Evolutionary conservation across 2,888 invertebrate genomes (phyloP).

Genomic region (Drosophila niveifrons): DNA sequence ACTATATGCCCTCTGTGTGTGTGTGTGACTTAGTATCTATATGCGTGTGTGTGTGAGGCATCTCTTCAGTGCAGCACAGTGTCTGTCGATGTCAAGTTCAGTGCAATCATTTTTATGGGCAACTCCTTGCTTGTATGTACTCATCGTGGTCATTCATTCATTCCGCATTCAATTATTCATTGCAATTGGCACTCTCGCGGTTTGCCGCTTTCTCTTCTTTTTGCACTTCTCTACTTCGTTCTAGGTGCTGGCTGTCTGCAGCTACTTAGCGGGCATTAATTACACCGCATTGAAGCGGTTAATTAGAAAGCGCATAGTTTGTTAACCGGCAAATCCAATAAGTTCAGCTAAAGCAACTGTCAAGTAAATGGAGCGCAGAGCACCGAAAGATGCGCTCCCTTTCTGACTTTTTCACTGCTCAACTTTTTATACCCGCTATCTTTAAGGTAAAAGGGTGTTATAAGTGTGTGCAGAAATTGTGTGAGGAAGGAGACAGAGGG

Average conservation of each 20-base stretch:
- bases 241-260: not conserved
- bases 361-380: conserved; percentile 33
- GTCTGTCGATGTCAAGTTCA: conserved; percentile 49
- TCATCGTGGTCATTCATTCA: conserved; percentile 22
- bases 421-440: not conserved
- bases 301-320: conserved; percentile 70
- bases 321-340: conserved; percentile 77
- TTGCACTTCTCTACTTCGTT: not conserved
- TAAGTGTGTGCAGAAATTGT: no score
- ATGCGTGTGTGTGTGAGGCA: conserved; percentile 13
- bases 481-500: no score
- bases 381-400: not conserved
- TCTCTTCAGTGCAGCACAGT: conserved; percentile 4
- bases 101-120: conserved; percentile 52
- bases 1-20: not conserved
- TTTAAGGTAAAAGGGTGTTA: no score
- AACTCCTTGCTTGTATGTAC: conserved; percentile 5
- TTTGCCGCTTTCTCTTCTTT: conserved; percentile 11
- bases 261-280: conserved; percentile 40
- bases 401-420: not conserved
- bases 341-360: conserved; percentile 46
- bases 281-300: conserved; percentile 46
- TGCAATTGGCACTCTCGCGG: conserved; percentile 19
- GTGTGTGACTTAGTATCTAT: not conserved
- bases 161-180: conserved; percentile 49